Base-by-base conservation (phyloP, 1,140 invertebrate species). In the Drosophila fuyamai region DNA sequence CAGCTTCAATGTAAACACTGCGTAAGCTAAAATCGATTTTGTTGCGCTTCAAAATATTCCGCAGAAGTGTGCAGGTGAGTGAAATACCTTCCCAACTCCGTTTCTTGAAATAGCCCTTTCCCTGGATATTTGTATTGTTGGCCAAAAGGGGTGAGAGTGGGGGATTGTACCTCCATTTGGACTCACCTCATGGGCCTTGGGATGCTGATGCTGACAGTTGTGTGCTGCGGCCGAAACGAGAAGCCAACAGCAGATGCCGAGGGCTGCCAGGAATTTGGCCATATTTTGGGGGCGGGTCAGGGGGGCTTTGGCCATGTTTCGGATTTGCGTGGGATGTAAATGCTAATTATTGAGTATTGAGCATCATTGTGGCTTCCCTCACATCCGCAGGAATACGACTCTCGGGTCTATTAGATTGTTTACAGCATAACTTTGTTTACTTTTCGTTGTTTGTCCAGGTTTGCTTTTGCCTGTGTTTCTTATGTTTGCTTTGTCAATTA, bases 131-230 rank as follows among this genome's bases (percentile, higher is more conserved):
- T 29, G 27, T 48, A 29, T 23, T 48, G n/a, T 29, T 16, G 18
- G 27, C 13, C 29, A 13, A 12, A 4, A 29, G 7, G 13, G 43
- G 23, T 18, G 23, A 4, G 23, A 23, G 3, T 4, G 23, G 23
- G 23, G 7, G 29, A 4, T 32, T 32, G 5, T 7, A 32, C 29
- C 8, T 32, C 29, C 7, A 7, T 32, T n/a, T 5, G 46, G 14
- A 89, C 90, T 85, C 75, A 91, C 91, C 88, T 92, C 91, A 40
- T 92, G 81, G 9, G 90, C 90, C 59, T 92, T 92, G 12, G 91
- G 91, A 75, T 92, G 90, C 48, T 86, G 84, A 46, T 92, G 91
- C 55, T 92, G 90, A 59, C 91, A 92, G 59, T 92, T 92, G 72
- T 92, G 90, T 32, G 81, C 81, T 36, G 6, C 50, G 62, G 62